Percentiles rank a stretch among this genome's conserved stretches.
These are phyloP conservation scores for Acromyrmex echinatior DNA, from an alignment of 1,140 invertebrate species.

Conservation along the genomic window DNA sequence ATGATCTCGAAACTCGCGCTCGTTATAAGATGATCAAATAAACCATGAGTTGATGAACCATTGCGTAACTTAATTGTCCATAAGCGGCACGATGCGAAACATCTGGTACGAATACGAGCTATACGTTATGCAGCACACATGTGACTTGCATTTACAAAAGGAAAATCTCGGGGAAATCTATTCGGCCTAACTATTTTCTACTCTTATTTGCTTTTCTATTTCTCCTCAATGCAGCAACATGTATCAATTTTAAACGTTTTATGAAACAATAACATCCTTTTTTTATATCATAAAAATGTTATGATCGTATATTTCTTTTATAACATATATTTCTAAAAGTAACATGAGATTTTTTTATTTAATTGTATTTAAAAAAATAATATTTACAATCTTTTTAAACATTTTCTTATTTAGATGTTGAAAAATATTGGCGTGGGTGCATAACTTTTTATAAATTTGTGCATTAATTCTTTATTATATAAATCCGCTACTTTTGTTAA, in stretches of 20 bases:
- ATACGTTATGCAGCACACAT: neutral
- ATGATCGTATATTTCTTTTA: neutral
- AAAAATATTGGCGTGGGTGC: neutral
- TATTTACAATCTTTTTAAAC: neutral
- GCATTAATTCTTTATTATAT: neutral
- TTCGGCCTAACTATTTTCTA: neutral
- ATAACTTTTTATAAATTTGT: neutral
- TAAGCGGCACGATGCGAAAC: conserved; percentile 33
- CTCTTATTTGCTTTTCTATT: neutral
- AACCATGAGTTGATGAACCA: neutral
- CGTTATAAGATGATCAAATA: neutral
- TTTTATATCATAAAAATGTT: neutral
- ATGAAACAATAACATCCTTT: neutral
- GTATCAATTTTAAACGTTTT: neutral
- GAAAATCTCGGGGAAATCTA: neutral
- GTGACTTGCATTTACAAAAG: neutral
- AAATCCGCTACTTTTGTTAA: neutral
- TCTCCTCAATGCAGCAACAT: neutral
- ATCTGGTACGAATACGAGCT: conserved; percentile 29
- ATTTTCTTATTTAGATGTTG: neutral
- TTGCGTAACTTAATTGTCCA: conserved; percentile 40
- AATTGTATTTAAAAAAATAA: conserved; percentile 4
- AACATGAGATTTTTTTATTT: neutral
- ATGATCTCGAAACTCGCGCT: neutral
- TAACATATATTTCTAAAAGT: neutral